Conservation (phyloP, 2,797 vertebrate species). For the Anguilla megastoma region DNA sequence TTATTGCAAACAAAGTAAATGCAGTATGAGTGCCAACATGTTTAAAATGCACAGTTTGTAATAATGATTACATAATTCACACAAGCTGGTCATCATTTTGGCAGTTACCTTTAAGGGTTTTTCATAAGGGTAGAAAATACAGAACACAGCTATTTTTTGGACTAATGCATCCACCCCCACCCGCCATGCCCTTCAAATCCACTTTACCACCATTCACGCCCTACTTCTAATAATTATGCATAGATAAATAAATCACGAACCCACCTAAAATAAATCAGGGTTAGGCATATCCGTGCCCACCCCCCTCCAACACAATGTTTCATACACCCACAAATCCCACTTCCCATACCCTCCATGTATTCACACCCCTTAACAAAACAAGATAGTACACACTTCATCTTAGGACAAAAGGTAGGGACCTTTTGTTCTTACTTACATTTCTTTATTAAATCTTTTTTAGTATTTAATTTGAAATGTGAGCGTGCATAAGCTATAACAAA, state of each 20-base stretch:
- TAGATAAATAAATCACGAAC: neutral
- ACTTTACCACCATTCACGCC: neutral
- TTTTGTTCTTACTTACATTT: neutral
- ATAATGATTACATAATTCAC: neutral
- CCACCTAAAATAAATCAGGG: neutral
- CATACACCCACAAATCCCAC: neutral
- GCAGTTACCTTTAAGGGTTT: neutral
- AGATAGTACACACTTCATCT: neutral
- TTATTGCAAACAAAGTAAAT: neutral
- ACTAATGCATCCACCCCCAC: neutral
- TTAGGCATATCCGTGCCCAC: neutral
- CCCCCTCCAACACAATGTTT: neutral
- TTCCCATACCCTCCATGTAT: neutral
- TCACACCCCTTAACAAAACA: neutral
- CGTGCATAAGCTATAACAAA: neutral
- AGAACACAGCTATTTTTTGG: neutral
- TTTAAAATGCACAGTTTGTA: neutral
- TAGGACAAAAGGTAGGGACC: neutral
- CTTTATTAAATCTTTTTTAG: neutral
- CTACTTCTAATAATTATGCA: neutral
- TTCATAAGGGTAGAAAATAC: neutral
- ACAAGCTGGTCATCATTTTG: conserved; percentile 1
- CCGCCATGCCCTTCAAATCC: neutral
- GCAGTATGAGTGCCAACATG: neutral
- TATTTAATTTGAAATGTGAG: neutral